These are phyloP conservation scores for Phalacrocorax brasilianus DNA, from an alignment of 2,113 vertebrate genomes.

Conservation along the genomic window DNA sequence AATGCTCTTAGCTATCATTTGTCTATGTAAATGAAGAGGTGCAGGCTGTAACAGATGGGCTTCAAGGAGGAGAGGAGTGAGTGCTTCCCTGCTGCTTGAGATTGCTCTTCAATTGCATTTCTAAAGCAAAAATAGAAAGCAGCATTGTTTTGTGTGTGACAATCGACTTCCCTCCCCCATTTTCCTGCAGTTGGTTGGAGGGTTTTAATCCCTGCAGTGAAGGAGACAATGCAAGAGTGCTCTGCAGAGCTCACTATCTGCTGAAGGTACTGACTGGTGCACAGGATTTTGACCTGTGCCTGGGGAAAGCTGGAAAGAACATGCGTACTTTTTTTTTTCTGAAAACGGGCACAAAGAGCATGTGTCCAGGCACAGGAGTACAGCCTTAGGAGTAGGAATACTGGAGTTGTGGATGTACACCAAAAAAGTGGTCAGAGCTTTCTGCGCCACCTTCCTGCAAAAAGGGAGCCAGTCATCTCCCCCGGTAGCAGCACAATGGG, in stretches of 20 bases:
- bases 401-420: background rate
- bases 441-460: background rate
- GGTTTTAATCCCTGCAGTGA: constrained; percentile 23
- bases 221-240: background rate
- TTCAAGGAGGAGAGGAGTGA: constrained; percentile 29
- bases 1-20: constrained; percentile 54
- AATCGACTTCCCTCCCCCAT: constrained; percentile 33
- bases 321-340: background rate
- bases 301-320: background rate
- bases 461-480: background rate
- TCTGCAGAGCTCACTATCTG: background rate
- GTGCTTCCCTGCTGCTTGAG: constrained; percentile 49
- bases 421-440: background rate
- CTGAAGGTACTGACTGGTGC: background rate
- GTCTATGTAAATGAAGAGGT: constrained; percentile 58
- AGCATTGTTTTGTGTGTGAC: constrained; percentile 13
- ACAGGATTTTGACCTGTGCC: background rate
- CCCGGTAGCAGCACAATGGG: background rate
- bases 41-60: constrained; percentile 56
- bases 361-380: background rate
- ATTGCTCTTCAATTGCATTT: constrained; percentile 54
- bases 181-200: background rate
- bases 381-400: background rate
- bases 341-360: background rate
- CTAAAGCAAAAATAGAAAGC: constrained; percentile 17